Evolutionary conservation across 2,888 invertebrate species (phyloP).

Genomic region (Phragmatobia fuliginosa): DNA sequence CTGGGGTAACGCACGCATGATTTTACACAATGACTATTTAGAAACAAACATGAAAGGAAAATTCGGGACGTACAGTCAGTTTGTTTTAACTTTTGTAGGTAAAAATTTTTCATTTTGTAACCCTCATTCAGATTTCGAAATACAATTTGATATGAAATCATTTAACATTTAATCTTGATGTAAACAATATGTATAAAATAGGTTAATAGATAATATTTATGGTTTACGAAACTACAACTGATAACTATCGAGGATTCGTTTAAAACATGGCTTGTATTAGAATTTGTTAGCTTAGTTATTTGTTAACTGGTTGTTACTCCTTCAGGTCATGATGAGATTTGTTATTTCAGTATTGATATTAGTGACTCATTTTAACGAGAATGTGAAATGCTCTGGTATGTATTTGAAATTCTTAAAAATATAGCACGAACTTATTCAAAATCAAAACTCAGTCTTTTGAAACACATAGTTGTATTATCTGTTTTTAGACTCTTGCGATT

Average conservation of each 20-base stretch:
- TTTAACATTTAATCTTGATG: constrained; percentile 6
- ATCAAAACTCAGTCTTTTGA: neutral
- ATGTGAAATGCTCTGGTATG: constrained; percentile 21
- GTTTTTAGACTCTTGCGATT: too few species aligned
- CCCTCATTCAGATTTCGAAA: neutral
- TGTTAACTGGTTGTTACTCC: neutral
- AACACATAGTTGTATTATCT: neutral
- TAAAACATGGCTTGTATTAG: neutral
- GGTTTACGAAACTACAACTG: constrained; percentile 16
- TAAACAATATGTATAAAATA: constrained; percentile 2
- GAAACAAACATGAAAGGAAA: neutral
- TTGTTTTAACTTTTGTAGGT: neutral
- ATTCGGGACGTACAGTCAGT: neutral
- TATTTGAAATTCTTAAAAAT: constrained; percentile 12
- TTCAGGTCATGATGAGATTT: constrained; percentile 31
- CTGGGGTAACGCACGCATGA: too few species aligned
- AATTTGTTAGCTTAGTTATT: constrained; percentile 1
- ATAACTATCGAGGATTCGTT: neutral
- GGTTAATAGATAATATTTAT: neutral
- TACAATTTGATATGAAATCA: neutral
- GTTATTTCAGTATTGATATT: constrained; percentile 14
- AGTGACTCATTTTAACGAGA: constrained; percentile 17
- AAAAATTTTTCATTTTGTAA: neutral
- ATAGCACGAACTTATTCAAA: neutral
- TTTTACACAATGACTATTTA: too few species aligned